Conservation (phyloP, 2,113 vertebrate species). For the Ivindomyrus marchei region DNA sequence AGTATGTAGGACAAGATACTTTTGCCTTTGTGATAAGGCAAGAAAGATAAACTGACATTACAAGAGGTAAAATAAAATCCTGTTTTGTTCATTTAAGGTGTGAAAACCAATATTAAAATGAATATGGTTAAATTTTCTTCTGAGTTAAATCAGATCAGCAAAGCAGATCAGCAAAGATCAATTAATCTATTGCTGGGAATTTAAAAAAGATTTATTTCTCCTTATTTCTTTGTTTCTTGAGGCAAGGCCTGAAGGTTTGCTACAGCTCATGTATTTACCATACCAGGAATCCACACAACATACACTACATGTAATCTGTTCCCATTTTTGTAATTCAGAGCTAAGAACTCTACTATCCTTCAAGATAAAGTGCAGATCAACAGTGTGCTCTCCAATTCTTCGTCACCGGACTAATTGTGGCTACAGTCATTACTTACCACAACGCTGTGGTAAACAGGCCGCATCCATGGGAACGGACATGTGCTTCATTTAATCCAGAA, state of each 20-base stretch:
- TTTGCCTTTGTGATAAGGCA: background rate
- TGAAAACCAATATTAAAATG: background rate
- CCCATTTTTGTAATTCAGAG: background rate
- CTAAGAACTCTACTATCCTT: background rate
- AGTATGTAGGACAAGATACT: background rate
- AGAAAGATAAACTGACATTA: background rate
- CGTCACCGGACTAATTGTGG: background rate
- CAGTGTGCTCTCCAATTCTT: background rate
- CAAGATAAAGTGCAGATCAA: background rate
- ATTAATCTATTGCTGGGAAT: background rate
- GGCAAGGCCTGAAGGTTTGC: background rate
- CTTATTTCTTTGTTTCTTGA: background rate
- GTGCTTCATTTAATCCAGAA: background rate
- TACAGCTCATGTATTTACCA: background rate
- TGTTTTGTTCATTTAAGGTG: background rate
- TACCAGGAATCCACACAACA: background rate
- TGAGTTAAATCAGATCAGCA: background rate
- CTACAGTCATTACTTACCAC: background rate
- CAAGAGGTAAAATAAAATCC: background rate
- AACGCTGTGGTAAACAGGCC: background rate
- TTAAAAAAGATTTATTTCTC: background rate
- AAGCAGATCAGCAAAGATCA: background rate
- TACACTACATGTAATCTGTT: background rate
- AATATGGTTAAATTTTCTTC: background rate
- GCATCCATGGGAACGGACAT: background rate